These are phyloP conservation scores for Pentalonia nigronervosa DNA, from an alignment of 1,140 invertebrate species.

Conservation along the genomic window DNA sequence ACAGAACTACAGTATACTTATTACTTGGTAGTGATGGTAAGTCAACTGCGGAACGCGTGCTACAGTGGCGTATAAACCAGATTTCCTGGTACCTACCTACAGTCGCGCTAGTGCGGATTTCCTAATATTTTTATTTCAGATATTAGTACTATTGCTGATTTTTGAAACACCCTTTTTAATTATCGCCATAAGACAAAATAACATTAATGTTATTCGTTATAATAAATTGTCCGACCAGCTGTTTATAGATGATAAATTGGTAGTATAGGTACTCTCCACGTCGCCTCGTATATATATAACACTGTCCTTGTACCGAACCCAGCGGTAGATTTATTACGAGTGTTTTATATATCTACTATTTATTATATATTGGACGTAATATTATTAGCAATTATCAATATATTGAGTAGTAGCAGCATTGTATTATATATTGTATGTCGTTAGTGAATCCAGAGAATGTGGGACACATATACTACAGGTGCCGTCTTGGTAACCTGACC, in stretches of 20 bases:
- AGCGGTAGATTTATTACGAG: background rate
- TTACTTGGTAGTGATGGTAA: background rate
- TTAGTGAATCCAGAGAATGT: constrained; percentile 36
- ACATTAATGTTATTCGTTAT: background rate
- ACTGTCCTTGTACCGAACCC: constrained; percentile 16
- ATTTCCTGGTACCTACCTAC: background rate
- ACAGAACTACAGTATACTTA: background rate
- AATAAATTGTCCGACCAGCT: background rate
- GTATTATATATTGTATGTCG: background rate
- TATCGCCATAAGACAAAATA: background rate
- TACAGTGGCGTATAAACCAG: background rate
- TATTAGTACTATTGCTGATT: background rate
- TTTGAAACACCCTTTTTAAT: background rate
- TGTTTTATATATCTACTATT: background rate
- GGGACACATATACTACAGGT: background rate
- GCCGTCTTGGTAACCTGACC: constrained; percentile 9
- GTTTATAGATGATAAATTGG: background rate
- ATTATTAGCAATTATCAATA: background rate
- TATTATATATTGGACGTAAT: background rate
- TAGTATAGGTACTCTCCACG: background rate
- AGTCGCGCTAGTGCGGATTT: background rate
- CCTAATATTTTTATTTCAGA: background rate
- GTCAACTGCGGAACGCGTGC: background rate
- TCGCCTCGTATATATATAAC: background rate
- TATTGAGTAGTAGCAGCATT: background rate